Base-by-base conservation (phyloP, 2,888 invertebrate genomes). In the Chymomyza procnemis region DNA sequence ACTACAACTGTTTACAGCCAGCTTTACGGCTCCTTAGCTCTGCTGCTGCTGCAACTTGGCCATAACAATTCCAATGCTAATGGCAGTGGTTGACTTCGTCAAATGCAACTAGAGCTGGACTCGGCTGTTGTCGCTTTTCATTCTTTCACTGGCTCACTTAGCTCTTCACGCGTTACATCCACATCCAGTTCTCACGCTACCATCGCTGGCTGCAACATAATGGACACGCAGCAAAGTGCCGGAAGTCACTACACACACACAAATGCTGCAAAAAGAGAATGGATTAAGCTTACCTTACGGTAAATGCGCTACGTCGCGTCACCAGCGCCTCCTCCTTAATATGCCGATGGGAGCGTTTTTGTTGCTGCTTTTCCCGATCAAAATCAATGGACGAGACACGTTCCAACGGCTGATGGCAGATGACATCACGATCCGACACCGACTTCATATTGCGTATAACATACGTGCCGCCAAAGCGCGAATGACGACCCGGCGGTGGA, bases 401-500 rank as follows among this genome's bases (percentile, higher is more conserved):
- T 81, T 94, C 94, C 63, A 97, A 91, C 2, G 97, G 95, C 90
- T 97, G 97, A 90, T 98, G 96, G 88, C 95, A 96, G 82, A 99
- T 96, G 69, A 97, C 92, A 87, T 97, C 96, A 85, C 95, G 95
- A 75, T 97, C 95, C 76, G 96, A 95, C 88, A 98, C 95, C 21
- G 98, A 97, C 91, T 98, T 98, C 93, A 99, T 94, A 89, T 98
- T 97, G 90, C 96, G 94, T 18, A 99, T 94, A 0, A 96, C 95
- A 92, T 95, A 99, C 8, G 98, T 97, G 61, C 99, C 98, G 41
- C 97, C 97, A 90, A 99, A 99, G 73, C 96, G 94, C 0, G 98
- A 97, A 91, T 97, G 97, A 80, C 98, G 87, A 0, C 89, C 90
- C 0, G 90, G 79, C 1, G 90, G 89, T 1, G 90, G 89, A 46